These are phyloP conservation scores for Sarcophilus harrisii DNA, from an alignment of 2,797 vertebrate genomes.

Conservation along the genomic window DNA sequence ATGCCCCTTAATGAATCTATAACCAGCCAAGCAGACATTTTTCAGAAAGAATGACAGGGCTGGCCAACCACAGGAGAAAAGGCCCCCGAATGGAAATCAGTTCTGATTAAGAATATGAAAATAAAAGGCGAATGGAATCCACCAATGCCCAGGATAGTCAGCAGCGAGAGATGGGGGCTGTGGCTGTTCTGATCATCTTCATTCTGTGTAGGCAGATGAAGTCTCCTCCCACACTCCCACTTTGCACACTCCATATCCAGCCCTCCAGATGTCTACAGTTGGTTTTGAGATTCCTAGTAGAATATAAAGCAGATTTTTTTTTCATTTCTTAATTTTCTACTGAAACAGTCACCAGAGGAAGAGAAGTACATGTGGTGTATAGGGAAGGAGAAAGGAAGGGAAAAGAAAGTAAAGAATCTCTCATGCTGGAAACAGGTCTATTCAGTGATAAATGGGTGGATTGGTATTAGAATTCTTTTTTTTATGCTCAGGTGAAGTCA, in stretches of 20 bases:
- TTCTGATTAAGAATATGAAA: constrained; percentile 19
- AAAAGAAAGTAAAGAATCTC: not conserved
- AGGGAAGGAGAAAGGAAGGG: not conserved
- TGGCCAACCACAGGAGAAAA: constrained; percentile 2
- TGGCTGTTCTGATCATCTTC: constrained; percentile 38
- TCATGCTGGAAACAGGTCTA: not conserved
- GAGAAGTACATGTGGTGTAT: not conserved
- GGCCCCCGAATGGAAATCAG: not conserved
- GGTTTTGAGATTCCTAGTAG: constrained; percentile 51
- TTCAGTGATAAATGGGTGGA: not conserved
- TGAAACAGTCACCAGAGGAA: not conserved
- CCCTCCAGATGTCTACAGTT: constrained; percentile 10
- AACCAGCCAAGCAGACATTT: not conserved
- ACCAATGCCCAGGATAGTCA: constrained; percentile 27
- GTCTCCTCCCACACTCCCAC: not conserved
- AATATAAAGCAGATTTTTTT: constrained; percentile 59
- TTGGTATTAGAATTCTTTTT: not conserved
- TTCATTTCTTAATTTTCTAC: not conserved
- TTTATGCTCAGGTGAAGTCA: not conserved
- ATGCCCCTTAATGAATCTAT: constrained; percentile 3
- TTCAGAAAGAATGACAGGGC: not conserved
- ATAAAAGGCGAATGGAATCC: constrained; percentile 13
- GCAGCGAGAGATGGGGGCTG: not conserved
- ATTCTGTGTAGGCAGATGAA: not conserved
- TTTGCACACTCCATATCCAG: not conserved